phyloP scores from a whole-genome alignment of 2,113 vertebrate species.

The Odobenus rosmarus region DNA sequence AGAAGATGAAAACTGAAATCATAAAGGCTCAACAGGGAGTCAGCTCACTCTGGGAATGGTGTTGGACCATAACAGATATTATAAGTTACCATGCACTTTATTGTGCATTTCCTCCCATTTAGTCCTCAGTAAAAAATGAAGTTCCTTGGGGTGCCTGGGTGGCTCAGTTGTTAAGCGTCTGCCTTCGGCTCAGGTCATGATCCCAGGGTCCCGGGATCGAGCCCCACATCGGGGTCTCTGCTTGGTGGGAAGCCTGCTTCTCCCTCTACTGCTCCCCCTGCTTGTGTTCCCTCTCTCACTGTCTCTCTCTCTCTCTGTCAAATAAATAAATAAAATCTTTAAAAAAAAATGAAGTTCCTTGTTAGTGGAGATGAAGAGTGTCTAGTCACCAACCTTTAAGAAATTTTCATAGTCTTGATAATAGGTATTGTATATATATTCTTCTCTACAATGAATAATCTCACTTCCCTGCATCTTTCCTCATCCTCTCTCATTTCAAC shows the following conservation, averaged over 20 bases:
- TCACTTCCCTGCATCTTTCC: not conserved
- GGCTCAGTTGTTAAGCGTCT: too few relatives aligned
- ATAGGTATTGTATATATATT: not conserved
- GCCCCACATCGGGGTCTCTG: too few relatives aligned
- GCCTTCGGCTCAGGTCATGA: too few relatives aligned
- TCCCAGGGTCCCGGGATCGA: too few relatives aligned
- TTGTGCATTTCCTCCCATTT: not conserved
- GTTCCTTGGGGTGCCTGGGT: not conserved
- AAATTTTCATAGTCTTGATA: not conserved
- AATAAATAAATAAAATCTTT: too few relatives aligned
- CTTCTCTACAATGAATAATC: not conserved
- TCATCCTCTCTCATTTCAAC: slow-evolving; percentile 7
- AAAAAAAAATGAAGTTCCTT: not conserved
- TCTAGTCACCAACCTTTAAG: not conserved
- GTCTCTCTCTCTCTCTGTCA: too few relatives aligned
- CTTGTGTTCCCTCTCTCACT: too few relatives aligned
- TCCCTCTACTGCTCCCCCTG: too few relatives aligned
- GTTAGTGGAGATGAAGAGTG: not conserved
- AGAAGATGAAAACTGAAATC: not conserved
- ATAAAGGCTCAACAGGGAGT: not conserved
- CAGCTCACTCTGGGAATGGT: not conserved
- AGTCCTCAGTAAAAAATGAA: slow-evolving; percentile 9
- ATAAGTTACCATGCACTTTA: not conserved
- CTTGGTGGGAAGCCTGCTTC: too few relatives aligned
- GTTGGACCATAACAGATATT: not conserved